phyloP scores from a whole-genome alignment of 2,113 vertebrate species.

The Canis aureus region DNA sequence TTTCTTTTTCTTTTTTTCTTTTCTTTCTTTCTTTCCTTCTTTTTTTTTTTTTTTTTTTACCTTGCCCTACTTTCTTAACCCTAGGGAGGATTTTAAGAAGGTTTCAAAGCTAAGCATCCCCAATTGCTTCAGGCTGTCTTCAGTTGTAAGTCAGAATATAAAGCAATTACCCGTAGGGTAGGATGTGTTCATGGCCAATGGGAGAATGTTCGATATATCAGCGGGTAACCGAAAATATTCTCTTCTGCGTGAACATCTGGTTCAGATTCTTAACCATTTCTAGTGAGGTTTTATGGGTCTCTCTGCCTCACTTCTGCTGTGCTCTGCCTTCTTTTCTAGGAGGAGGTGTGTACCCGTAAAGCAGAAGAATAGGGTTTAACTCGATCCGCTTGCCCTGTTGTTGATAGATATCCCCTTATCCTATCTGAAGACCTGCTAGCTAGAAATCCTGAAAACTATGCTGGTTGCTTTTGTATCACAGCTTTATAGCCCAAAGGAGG shows the following conservation, averaged over 20 bases:
- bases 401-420: background rate
- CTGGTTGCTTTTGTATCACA: background rate
- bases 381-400: background rate
- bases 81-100: slow-evolving; percentile 70
- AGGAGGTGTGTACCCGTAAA: background rate
- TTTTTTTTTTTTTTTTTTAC: background rate
- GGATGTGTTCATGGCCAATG: slow-evolving; percentile 31
- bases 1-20: background rate
- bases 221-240: slow-evolving; percentile 31
- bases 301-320: background rate
- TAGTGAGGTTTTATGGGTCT: background rate
- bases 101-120: slow-evolving; percentile 70
- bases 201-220: slow-evolving; percentile 41
- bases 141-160: slow-evolving; percentile 63
- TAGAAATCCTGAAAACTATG: background rate
- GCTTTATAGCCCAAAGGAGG: background rate
- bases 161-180: slow-evolving; percentile 71
- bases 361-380: background rate
- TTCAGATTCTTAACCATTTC: slow-evolving; percentile 37
- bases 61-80: slow-evolving; percentile 80
- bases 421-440: background rate
- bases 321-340: background rate
- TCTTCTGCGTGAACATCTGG: slow-evolving; percentile 9
- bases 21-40: background rate
- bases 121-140: slow-evolving; percentile 69